Percentiles rank a stretch among this genome's conserved stretches.
phyloP scores from a whole-genome alignment of 2,113 vertebrate species.

The Thunnus thynnus region DNA sequence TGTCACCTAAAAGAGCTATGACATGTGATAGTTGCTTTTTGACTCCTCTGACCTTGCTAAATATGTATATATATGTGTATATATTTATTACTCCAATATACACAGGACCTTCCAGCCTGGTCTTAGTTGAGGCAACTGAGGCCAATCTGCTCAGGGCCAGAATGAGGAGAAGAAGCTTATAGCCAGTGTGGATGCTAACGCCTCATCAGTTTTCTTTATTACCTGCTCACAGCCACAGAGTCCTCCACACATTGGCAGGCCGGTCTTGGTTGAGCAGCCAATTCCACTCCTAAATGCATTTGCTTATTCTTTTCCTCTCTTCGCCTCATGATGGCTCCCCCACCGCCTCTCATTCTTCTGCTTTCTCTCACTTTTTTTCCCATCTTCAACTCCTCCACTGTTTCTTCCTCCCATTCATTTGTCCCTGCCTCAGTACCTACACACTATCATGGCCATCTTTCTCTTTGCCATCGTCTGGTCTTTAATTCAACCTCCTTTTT shows the following conservation, averaged over 20 bases:
- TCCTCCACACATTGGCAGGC: constrained; percentile 57
- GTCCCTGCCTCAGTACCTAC: constrained; percentile 38
- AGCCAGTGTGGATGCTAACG: constrained; percentile 54
- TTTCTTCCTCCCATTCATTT: constrained; percentile 42
- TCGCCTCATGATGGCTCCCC: constrained; percentile 32
- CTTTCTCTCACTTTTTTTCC: constrained; percentile 8
- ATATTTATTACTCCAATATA: background rate
- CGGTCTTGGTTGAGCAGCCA: constrained; percentile 74
- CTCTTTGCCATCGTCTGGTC: constrained; percentile 25
- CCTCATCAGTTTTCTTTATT: constrained; percentile 82
- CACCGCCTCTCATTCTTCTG: constrained; percentile 17
- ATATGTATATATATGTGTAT: constrained; percentile 8
- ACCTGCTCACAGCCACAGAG: constrained; percentile 66
- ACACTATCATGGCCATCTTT: constrained; percentile 20
- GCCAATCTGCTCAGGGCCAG: constrained; percentile 6
- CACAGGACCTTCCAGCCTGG: background rate
- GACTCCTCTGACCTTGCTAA: constrained; percentile 29
- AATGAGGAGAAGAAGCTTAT: constrained; percentile 47
- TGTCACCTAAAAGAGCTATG: constrained; percentile 28
- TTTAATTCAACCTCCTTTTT: constrained; percentile 52
- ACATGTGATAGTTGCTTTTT: background rate
- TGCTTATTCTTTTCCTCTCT: constrained; percentile 51
- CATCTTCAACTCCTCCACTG: constrained; percentile 27
- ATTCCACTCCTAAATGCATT: constrained; percentile 71
- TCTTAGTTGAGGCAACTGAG: constrained; percentile 37